Conservation (phyloP, 1,140 invertebrate species). For the Eriocheir sinensis region DNA sequence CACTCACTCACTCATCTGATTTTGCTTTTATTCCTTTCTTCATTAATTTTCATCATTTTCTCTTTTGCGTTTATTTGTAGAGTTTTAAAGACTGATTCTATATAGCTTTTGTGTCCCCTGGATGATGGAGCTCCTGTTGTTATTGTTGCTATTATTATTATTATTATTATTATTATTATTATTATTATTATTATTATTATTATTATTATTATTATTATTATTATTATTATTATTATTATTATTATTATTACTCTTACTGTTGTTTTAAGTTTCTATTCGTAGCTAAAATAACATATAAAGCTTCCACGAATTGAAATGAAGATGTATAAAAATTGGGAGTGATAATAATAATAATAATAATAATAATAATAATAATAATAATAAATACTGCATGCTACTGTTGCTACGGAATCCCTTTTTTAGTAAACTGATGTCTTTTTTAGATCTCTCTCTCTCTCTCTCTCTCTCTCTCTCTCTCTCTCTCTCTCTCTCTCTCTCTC, state of each 20-base stretch:
- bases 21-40: background rate
- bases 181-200: background rate
- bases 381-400: slow-evolving; percentile 54
- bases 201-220: background rate
- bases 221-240: slow-evolving; percentile 45
- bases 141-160: slow-evolving; percentile 41
- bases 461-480: no score
- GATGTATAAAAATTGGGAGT: slow-evolving; percentile 35
- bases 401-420: no score
- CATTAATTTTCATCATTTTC: background rate
- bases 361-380: slow-evolving; percentile 45
- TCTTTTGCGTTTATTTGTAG: background rate
- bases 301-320: background rate
- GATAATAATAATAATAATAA: slow-evolving; percentile 62
- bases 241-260: slow-evolving; percentile 21
- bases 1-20: background rate
- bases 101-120: background rate
- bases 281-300: background rate
- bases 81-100: background rate
- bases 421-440: no score
- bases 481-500: background rate
- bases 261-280: no score
- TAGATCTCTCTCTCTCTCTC: background rate
- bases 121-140: background rate
- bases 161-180: slow-evolving; percentile 29